Base-by-base conservation (phyloP, 2,888 invertebrate genomes). In the Microctonus brassicae region DNA sequence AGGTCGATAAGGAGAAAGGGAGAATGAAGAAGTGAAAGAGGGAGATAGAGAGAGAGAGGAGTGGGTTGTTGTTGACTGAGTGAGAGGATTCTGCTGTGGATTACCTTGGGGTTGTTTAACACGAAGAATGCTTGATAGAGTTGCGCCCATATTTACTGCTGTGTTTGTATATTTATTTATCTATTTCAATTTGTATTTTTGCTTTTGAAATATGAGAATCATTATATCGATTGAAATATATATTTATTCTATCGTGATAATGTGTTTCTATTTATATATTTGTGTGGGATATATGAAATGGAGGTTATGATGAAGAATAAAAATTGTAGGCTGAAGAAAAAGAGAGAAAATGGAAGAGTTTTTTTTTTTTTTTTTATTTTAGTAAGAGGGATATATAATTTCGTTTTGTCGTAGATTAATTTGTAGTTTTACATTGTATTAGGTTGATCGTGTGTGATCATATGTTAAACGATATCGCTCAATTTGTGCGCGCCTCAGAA, bases 1-100 rank as follows among this genome's bases (percentile, higher is more conserved):
- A n/a, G 58, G 57, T 36, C 55, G 72, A 65, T 71, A 69, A 71
- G 68, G 61, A 67, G 72, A 52, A 63, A 36, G 70, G 55, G 26
- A 34, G 17, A 17, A 33, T 33, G 26, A 10, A 17, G 17, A 29
- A 58, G 26, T 47, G 33, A 52, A 60, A n/a, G 66, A 26, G 36
- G 24, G 65, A 63, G 69, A 52, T 57, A 36, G 70, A 53, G 53
- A 70, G 10, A 42, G 26, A 34, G 17, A 17, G n/a, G 29, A 7
- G 42, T n/a, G n/a, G n/a, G 29, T 55, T 66, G 55, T 33, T 20
- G 47, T 47, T 47, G 47, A 47, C 3, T 20, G 53, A 63, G 20
- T 36, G 55, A 39, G 69, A n/a, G 66, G 24, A 52, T 63, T 63
- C 17, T 33, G 9, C 57, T 65, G 65, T 66, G 70, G 65, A 68